Evolutionary conservation across 2,797 vertebrate species (phyloP).

Genomic region (Menidia menidia): DNA sequence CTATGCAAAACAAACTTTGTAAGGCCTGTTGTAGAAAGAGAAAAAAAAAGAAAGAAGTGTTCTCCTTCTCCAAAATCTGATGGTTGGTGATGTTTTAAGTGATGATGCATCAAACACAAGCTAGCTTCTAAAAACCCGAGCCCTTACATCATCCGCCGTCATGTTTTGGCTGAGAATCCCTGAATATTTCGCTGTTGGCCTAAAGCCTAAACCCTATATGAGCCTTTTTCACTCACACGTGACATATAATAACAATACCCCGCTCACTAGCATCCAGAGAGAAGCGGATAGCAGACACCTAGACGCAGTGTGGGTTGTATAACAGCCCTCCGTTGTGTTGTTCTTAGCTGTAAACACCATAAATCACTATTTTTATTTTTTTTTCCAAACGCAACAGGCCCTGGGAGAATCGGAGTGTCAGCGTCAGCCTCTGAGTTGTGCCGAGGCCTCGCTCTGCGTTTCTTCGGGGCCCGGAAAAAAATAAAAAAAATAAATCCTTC

Average conservation of each 20-base stretch:
- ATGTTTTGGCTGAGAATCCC: background rate
- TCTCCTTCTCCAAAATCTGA: background rate
- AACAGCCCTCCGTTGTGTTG: background rate
- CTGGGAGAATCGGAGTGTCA: slow-evolving; percentile 1
- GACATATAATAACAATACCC: background rate
- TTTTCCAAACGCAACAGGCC: slow-evolving; percentile 11
- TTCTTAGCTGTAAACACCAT: slow-evolving; percentile 13
- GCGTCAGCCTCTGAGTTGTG: slow-evolving; percentile 3
- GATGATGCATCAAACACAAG: background rate
- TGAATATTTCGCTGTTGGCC: slow-evolving; percentile 28
- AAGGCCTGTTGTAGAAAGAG: background rate
- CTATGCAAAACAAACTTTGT: background rate
- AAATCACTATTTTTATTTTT: background rate
- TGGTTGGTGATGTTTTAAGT: background rate
- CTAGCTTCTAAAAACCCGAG: background rate
- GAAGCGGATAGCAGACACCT: background rate
- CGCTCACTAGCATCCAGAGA: slow-evolving; percentile 1
- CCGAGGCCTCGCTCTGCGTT: slow-evolving; percentile 10
- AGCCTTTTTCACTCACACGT: slow-evolving; percentile 9
- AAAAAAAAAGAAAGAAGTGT: too few species aligned
- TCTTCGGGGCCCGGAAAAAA: background rate
- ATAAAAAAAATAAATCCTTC: slow-evolving; percentile 23
- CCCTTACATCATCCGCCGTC: too few species aligned
- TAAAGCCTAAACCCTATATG: slow-evolving; percentile 2
- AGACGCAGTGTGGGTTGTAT: background rate